Evolutionary conservation across 2,797 vertebrate genomes (phyloP).

Genomic region (Sternarchorhynchus goeldii): DNA sequence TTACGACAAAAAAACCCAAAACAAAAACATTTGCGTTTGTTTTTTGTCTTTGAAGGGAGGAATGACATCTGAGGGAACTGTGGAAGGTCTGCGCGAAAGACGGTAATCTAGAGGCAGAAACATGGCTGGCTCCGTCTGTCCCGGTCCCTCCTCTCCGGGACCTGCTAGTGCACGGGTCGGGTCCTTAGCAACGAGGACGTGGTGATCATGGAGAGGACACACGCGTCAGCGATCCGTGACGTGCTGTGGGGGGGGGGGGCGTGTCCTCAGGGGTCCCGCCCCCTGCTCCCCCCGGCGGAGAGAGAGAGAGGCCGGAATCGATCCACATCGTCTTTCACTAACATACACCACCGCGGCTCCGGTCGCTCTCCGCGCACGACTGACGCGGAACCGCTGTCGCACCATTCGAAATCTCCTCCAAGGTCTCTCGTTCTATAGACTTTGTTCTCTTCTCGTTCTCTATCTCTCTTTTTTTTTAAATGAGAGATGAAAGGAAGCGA

Average conservation of each 20-base stretch:
- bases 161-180: constrained; percentile 39
- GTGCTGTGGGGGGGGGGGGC: constrained; percentile 62
- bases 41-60: not conserved
- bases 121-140: too few species aligned
- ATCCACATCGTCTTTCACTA: too few species aligned
- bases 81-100: not conserved
- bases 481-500: constrained; percentile 65
- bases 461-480: too few species aligned
- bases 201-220: constrained; percentile 60
- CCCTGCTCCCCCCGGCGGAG: constrained; percentile 66
- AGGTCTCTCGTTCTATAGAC: constrained; percentile 55
- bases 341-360: too few species aligned
- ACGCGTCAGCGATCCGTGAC: constrained; percentile 64
- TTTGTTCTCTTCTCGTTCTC: too few species aligned
- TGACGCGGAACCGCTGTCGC: too few species aligned
- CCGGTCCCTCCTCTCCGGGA: constrained; percentile 8
- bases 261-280: constrained; percentile 59
- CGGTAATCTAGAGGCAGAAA: not conserved
- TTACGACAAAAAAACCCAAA: constrained; percentile 48
- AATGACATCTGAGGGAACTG: not conserved
- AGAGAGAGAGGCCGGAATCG: constrained; percentile 55
- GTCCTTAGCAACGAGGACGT: constrained; percentile 71
- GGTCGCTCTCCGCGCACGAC: too few species aligned
- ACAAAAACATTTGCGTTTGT: constrained; percentile 31
- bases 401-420: constrained; percentile 43